Percentiles rank a stretch among this genome's conserved stretches.
phyloP scores from a whole-genome alignment of 2,113 vertebrate genomes.

The Pteruthius melanotis region DNA sequence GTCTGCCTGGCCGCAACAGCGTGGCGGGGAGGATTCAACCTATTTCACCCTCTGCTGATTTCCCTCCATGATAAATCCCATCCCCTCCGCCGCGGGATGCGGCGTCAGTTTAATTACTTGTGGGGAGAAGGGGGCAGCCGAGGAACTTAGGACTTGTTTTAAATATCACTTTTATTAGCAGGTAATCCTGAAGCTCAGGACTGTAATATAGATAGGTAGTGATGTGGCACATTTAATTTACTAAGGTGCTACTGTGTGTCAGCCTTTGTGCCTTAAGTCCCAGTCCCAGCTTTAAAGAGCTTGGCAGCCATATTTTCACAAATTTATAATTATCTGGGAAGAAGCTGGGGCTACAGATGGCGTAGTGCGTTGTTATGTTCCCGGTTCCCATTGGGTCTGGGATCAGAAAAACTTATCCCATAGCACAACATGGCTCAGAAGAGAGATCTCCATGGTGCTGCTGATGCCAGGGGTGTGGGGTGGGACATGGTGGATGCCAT shows the following conservation, averaged over 20 bases:
- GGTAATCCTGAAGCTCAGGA: conserved; percentile 51
- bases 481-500: rapidly evolving
- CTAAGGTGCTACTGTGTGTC: conserved; percentile 14
- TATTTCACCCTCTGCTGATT: background rate
- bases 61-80: background rate
- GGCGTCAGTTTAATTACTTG: background rate
- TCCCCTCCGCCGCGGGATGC: background rate
- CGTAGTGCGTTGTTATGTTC: rapidly evolving
- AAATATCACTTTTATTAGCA: conserved; percentile 56
- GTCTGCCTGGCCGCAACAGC: background rate
- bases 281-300: background rate
- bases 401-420: rapidly evolving
- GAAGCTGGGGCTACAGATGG: background rate
- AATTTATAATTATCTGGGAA: conserved; percentile 1
- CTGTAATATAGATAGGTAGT: conserved; percentile 40
- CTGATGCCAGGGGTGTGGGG: background rate
- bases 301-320: background rate
- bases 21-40: background rate
- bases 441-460: background rate
- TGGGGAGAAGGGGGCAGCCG: background rate
- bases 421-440: background rate
- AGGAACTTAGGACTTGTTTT: conserved; percentile 20
- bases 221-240: conserved; percentile 48
- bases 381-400: background rate
- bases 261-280: conserved; percentile 14